Evolutionary conservation across 2,888 invertebrate genomes (phyloP).

Genomic region (Masnerella sp.): DNA sequence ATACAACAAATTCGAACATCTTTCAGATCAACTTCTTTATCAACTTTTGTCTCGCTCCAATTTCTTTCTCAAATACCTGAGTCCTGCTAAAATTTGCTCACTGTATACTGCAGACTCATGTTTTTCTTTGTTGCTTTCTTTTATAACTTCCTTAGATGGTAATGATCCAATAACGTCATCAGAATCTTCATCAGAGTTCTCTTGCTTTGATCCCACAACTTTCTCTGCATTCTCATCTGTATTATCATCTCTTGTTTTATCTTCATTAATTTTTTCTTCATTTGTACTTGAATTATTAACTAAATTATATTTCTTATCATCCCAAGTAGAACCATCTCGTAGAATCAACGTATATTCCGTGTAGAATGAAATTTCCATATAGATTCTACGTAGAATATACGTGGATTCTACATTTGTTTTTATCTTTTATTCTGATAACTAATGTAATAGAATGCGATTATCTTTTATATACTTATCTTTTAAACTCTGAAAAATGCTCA

Average conservation of each 20-base stretch:
- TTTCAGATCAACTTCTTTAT: constrained; percentile 4
- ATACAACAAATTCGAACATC: no score
- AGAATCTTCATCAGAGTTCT: constrained; percentile 25
- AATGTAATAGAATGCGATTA: no score
- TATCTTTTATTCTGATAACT: no score
- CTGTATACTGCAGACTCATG: background rate
- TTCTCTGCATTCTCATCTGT: constrained; percentile 55
- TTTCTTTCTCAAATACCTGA: constrained; percentile 36
- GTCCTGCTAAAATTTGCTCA: constrained; percentile 56
- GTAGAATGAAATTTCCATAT: no score
- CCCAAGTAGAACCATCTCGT: constrained; percentile 67
- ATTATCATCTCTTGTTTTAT: constrained; percentile 46
- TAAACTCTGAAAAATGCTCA: no score
- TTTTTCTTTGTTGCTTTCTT: background rate
- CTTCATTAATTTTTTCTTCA: constrained; percentile 52
- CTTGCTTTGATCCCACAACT: constrained; percentile 14
- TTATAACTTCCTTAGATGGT: constrained; percentile 50
- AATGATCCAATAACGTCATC: constrained; percentile 58
- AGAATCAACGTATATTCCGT: no score
- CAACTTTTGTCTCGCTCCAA: constrained; percentile 7
- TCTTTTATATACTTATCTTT: no score
- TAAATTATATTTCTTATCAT: constrained; percentile 48
- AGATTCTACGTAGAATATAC: no score
- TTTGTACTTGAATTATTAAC: background rate
- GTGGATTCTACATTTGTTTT: no score